A percentile compares a stretch with the other conserved stretches of the same genome.
Conservation (phyloP, 2,113 vertebrate species). For the Aramus guarauna region DNA sequence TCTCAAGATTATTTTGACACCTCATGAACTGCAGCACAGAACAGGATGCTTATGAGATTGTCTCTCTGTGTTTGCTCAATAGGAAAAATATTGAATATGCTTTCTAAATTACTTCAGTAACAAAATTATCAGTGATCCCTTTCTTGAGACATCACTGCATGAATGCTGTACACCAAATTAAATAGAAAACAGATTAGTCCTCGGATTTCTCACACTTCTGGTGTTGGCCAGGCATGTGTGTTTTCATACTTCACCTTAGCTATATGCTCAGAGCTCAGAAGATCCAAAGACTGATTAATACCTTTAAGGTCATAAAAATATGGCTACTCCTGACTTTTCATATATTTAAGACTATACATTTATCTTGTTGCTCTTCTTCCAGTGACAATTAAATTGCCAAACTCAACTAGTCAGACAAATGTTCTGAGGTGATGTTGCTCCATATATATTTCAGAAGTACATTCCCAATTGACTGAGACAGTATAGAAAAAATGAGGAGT, state of each 20-base stretch:
- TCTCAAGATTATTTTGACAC: neutral
- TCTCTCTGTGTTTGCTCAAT: neutral
- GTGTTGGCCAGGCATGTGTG: fast-evolving
- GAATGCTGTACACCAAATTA: neutral
- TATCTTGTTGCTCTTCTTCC: neutral
- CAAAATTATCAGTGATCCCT: neutral
- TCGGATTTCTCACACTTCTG: neutral
- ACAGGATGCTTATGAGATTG: neutral
- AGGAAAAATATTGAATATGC: neutral
- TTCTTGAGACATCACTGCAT: neutral
- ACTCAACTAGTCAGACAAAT: neutral
- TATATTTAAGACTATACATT: neutral
- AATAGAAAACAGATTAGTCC: neutral
- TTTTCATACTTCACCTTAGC: neutral
- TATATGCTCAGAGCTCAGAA: neutral
- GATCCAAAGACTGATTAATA: neutral
- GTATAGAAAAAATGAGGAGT: neutral
- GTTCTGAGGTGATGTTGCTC: neutral
- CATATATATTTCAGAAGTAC: neutral
- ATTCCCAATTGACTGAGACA: neutral
- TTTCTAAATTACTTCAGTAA: neutral
- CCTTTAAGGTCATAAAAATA: neutral
- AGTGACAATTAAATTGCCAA: neutral
- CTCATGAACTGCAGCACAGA: neutral
- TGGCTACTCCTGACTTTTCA: neutral